Percentiles rank a stretch among this genome's conserved stretches.
phyloP scores from a whole-genome alignment of 2,888 invertebrate species.

The Hofmannophila pseudospretella region DNA sequence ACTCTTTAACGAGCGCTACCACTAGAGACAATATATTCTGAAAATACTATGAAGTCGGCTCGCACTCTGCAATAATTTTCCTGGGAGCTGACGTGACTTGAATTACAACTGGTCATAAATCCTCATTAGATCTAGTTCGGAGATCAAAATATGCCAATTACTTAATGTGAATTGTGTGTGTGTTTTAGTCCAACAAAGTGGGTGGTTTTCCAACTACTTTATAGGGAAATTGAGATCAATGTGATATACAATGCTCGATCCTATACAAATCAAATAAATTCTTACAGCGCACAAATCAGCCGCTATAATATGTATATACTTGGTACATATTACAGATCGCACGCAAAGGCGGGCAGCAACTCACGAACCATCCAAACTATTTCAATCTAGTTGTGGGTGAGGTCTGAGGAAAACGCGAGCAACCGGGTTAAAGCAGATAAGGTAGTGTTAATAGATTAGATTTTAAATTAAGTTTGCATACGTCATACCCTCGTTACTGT shows the following conservation, averaged over 20 bases:
- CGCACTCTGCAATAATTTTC: slow-evolving; percentile 21
- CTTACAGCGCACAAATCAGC: background rate
- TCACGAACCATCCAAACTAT: slow-evolving; percentile 19
- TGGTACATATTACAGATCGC: slow-evolving; percentile 2
- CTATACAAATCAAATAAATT: background rate
- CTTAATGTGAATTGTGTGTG: slow-evolving; percentile 20
- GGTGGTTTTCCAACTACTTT: too few relatives aligned
- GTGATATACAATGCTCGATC: too few relatives aligned
- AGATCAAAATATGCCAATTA: slow-evolving; percentile 26
- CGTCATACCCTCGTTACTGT: slow-evolving; percentile 52
- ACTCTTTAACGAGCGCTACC: slow-evolving; percentile 5
- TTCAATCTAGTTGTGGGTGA: slow-evolving; percentile 24
- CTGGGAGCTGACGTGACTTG: slow-evolving; percentile 20
- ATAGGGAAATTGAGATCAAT: too few relatives aligned
- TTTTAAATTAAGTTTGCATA: slow-evolving; percentile 46
- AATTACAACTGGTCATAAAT: slow-evolving; percentile 31
- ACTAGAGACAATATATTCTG: slow-evolving; percentile 11
- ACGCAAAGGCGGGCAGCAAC: slow-evolving; percentile 8
- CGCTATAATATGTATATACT: too few relatives aligned
- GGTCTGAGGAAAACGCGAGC: slow-evolving; percentile 18
- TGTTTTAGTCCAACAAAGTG: too few relatives aligned
- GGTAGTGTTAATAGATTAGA: slow-evolving; percentile 48
- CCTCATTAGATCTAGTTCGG: slow-evolving; percentile 32
- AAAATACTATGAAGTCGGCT: slow-evolving; percentile 8
- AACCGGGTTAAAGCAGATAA: slow-evolving; percentile 36